Percentiles rank a stretch among this genome's conserved stretches.
Conservation (phyloP, 2,113 vertebrate genomes). For the Hemicordylus capensis region DNA sequence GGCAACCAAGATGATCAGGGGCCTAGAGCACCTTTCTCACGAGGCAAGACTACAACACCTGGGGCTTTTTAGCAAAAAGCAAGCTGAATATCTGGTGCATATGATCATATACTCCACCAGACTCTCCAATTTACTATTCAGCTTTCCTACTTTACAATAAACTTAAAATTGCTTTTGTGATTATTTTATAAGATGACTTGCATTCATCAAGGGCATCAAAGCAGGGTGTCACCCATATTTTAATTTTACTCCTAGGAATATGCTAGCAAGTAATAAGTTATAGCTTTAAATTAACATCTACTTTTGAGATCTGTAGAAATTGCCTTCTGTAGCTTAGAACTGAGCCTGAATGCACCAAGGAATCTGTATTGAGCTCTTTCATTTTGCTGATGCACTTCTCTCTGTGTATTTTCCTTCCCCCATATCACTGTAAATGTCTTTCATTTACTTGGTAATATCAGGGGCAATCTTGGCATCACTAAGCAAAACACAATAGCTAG, state of each 20-base stretch:
- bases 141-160: background rate
- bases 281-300: conserved; percentile 2
- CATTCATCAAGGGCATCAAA: conserved; percentile 8
- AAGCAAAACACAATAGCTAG: background rate
- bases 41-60: no score
- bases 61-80: no score
- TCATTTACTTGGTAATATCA: background rate
- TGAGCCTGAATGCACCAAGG: background rate
- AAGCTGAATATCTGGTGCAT: background rate
- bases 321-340: background rate
- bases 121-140: background rate
- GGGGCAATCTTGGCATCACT: background rate
- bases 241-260: conserved; percentile 9
- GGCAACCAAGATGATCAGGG: no score
- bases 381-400: background rate
- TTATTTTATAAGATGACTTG: background rate
- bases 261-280: background rate
- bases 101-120: background rate
- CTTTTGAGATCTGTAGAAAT: background rate
- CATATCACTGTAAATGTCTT: fast-evolving
- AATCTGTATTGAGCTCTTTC: fast-evolving
- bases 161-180: background rate
- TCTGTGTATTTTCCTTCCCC: background rate
- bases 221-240: background rate
- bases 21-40: no score